A percentile compares a stretch with the other conserved stretches of the same genome.
Conservation (phyloP, 2,797 vertebrate genomes). For the Lutjanus campechanus region DNA sequence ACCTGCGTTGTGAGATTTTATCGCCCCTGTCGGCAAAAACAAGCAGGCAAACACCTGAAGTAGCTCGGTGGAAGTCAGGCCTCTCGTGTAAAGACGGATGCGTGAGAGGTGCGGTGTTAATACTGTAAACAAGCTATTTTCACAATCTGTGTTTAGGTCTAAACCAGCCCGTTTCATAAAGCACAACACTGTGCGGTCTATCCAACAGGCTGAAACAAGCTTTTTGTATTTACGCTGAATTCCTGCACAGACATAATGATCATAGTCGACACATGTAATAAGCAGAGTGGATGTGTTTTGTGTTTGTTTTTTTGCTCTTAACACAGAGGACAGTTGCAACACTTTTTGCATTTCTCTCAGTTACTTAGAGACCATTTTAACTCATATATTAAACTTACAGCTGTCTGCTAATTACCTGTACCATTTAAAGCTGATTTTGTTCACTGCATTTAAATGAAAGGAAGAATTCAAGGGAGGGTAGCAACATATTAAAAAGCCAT, state of each 20-base stretch:
- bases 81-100: slow-evolving; percentile 2
- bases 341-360: too few species aligned
- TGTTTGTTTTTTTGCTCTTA: neutral
- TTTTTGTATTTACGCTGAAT: slow-evolving; percentile 14
- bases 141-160: slow-evolving; percentile 13
- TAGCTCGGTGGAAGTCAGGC: neutral
- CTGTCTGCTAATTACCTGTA: too few species aligned
- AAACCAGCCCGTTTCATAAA: slow-evolving; percentile 15
- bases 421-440: too few species aligned
- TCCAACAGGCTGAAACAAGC: slow-evolving; percentile 14
- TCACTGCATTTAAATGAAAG: too few species aligned
- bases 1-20: neutral
- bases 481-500: too few species aligned
- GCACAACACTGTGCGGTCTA: neutral
- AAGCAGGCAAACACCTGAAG: slow-evolving; percentile 17
- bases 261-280: slow-evolving; percentile 1
- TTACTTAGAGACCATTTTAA: too few species aligned
- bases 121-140: slow-evolving; percentile 38
- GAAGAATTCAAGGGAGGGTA: too few species aligned
- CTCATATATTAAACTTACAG: too few species aligned
- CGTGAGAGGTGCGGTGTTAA: neutral
- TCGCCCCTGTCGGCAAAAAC: neutral
- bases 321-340: neutral
- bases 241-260: neutral
- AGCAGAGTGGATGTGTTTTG: neutral